A percentile compares a stretch with the other conserved stretches of the same genome.
Conservation (phyloP, 2,113 vertebrate species). For the Orthonyx spaldingii region DNA sequence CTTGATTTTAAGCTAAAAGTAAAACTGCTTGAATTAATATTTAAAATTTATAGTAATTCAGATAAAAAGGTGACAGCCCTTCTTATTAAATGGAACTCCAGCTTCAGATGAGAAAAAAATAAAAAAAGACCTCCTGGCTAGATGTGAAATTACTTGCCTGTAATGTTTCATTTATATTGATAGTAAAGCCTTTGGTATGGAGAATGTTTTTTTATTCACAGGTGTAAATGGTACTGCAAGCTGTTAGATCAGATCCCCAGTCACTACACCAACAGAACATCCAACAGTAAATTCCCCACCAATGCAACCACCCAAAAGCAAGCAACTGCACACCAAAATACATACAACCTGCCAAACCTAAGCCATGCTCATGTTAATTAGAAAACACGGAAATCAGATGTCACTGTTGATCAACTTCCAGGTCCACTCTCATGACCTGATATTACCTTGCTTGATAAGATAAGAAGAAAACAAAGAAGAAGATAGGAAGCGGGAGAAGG, state of each 20-base stretch:
- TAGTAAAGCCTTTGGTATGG: neutral
- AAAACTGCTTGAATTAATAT: neutral
- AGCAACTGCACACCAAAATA: neutral
- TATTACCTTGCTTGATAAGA: neutral
- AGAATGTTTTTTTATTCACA: neutral
- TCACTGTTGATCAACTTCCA: neutral
- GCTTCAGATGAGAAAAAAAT: neutral
- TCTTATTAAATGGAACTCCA: neutral
- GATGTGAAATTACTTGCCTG: neutral
- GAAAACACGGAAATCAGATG: neutral
- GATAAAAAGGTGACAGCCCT: neutral
- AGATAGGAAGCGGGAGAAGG: accelerated
- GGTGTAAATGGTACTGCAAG: neutral
- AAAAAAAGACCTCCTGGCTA: neutral
- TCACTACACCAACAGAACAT: neutral
- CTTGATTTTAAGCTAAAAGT: neutral
- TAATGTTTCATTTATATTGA: neutral
- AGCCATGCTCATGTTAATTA: accelerated
- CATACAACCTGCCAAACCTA: neutral
- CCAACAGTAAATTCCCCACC: neutral
- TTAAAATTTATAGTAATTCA: neutral
- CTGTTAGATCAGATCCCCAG: neutral
- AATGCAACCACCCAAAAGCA: neutral
- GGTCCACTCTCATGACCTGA: neutral
- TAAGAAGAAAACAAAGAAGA: neutral